These are phyloP conservation scores for Dipus sagitta DNA, from an alignment of 2,797 vertebrate genomes.

Conservation along the genomic window DNA sequence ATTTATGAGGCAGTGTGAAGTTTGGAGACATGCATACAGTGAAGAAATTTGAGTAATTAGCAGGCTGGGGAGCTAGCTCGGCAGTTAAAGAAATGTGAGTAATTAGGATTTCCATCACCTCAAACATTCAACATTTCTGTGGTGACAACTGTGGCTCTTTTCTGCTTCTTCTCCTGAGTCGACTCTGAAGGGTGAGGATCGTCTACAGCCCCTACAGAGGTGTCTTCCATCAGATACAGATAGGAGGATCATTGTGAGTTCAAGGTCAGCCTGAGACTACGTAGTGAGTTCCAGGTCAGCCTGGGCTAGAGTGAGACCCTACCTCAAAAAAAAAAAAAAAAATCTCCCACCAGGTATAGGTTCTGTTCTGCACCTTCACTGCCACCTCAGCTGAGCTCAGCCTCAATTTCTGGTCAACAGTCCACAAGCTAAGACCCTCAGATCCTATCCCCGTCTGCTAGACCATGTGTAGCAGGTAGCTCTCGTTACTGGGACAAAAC, in stretches of 20 bases:
- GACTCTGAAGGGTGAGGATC: no score
- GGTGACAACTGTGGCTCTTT: neutral
- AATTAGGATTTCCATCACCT: neutral
- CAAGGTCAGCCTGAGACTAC: no score
- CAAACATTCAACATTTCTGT: neutral
- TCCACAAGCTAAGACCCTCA: rapidly evolving
- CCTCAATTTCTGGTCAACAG: neutral
- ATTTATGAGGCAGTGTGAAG: neutral
- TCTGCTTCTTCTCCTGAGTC: neutral
- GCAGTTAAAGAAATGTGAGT: neutral
- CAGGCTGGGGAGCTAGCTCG: no score
- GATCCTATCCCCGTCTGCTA: neutral
- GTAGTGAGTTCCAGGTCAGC: no score
- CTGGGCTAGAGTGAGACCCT: no score
- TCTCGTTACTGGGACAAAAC: no score
- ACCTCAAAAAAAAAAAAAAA: no score
- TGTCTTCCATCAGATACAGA: neutral
- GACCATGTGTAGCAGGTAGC: no score
- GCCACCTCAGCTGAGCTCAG: neutral
- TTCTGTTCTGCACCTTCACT: neutral
- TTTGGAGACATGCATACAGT: neutral
- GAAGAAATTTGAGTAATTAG: neutral
- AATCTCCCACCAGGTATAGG: neutral
- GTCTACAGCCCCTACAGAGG: neutral
- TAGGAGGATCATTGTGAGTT: no score